These are phyloP conservation scores for Mormyrus hasselquistii DNA, from an alignment of 2,797 vertebrate genomes.

Conservation along the genomic window DNA sequence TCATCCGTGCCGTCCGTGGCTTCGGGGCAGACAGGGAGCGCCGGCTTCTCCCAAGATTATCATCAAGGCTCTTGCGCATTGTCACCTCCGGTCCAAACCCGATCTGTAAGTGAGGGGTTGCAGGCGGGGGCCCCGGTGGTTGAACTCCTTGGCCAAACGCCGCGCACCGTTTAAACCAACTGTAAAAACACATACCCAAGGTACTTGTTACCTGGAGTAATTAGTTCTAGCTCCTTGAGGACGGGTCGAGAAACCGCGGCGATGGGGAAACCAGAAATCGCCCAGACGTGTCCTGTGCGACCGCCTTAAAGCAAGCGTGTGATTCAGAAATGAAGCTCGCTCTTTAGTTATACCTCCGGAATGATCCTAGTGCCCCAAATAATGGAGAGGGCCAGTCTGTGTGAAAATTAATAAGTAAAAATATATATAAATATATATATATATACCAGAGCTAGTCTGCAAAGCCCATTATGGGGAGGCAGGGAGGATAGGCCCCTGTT, in stretches of 20 bases:
- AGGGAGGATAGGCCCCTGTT: not conserved
- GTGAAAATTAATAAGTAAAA: slow-evolving; percentile 29
- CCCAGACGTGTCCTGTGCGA: slow-evolving; percentile 33
- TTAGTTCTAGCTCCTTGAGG: slow-evolving; percentile 26
- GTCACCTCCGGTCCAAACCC: slow-evolving; percentile 6
- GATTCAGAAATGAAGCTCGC: slow-evolving; percentile 38
- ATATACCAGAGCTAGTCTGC: slow-evolving; percentile 22
- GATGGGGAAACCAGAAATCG: slow-evolving; percentile 25
- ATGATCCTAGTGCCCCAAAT: slow-evolving; percentile 36
- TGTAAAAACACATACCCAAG: slow-evolving; percentile 32
- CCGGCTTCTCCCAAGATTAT: slow-evolving; percentile 24
- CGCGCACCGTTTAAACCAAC: slow-evolving; percentile 24
- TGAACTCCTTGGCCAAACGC: not conserved
- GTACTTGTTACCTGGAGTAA: not conserved
- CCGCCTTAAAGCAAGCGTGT: slow-evolving; percentile 36
- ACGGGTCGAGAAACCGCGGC: not conserved
- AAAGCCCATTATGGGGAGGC: slow-evolving; percentile 25
- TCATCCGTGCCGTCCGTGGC: slow-evolving; percentile 18
- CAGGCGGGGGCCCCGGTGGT: not conserved
- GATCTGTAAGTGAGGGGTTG: slow-evolving; percentile 12
- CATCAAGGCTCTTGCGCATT: slow-evolving; percentile 24
- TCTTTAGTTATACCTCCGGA: slow-evolving; percentile 35
- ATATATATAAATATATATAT: not conserved
- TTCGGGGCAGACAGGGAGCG: slow-evolving; percentile 4
- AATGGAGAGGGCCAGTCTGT: slow-evolving; percentile 30